phyloP scores from a whole-genome alignment of 2,888 invertebrate species.

The Melieria picta region DNA sequence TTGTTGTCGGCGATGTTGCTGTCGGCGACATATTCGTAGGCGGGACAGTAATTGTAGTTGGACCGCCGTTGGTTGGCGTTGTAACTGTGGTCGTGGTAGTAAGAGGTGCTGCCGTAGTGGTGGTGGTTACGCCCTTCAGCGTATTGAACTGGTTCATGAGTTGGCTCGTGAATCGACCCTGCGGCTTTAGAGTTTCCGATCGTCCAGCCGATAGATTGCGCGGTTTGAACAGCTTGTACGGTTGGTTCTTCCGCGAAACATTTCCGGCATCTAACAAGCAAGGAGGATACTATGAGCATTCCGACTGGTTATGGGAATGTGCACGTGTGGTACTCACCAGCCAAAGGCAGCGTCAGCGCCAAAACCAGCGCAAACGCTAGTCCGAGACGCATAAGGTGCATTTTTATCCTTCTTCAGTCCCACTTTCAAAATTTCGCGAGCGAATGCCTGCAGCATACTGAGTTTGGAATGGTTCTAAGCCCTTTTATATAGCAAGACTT shows the following conservation, averaged over 20 bases:
- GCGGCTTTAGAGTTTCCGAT: conserved; percentile 37
- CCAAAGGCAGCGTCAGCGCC: conserved; percentile 36
- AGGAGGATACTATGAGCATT: neutral
- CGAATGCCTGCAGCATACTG: conserved; percentile 42
- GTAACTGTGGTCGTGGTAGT: conserved; percentile 16
- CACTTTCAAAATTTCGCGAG: conserved; percentile 12
- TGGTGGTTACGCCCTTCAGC: conserved; percentile 38
- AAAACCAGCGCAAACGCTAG: conserved; percentile 40
- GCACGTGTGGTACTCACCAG: conserved; percentile 37
- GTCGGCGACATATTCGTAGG: neutral
- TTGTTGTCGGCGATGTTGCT: conserved; percentile 7
- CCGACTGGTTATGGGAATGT: neutral
- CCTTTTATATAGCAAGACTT: conserved; percentile 45
- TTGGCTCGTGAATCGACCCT: conserved; percentile 48
- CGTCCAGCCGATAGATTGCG: conserved; percentile 39
- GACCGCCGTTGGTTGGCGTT: neutral
- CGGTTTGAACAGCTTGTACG: conserved; percentile 38
- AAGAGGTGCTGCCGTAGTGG: conserved; percentile 35
- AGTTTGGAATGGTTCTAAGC: conserved; percentile 38
- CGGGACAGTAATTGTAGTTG: neutral
- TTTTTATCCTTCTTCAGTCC: conserved; percentile 5
- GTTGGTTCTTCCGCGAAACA: neutral
- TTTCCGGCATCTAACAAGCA: conserved; percentile 28
- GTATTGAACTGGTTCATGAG: conserved; percentile 47
- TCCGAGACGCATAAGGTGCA: conserved; percentile 30